Percentiles rank a stretch among this genome's conserved stretches.
phyloP scores from a whole-genome alignment of 2,113 vertebrate species.

The Alces alces region DNA sequence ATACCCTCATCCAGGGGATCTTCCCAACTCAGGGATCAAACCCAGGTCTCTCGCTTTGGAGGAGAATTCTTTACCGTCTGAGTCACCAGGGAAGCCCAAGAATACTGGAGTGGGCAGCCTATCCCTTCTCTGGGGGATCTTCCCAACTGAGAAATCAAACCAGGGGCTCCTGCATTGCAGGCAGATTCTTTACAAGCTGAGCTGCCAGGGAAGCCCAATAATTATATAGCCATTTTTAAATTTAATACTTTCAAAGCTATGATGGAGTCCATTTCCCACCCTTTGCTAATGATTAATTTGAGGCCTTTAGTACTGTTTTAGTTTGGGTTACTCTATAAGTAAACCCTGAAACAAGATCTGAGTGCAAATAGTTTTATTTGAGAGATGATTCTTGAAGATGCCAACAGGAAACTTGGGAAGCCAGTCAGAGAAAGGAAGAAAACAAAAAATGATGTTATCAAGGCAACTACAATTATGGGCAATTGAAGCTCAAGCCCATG shows the following conservation, averaged over 20 bases:
- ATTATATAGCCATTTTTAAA: background rate
- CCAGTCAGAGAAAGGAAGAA: background rate
- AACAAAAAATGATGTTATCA: background rate
- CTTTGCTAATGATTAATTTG: background rate
- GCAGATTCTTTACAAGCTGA: background rate
- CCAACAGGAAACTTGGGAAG: background rate
- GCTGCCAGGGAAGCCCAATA: background rate
- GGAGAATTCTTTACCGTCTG: accelerated
- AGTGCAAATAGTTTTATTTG: background rate
- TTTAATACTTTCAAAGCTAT: background rate
- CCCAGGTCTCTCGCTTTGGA: accelerated
- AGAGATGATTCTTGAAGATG: background rate
- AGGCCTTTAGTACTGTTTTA: background rate
- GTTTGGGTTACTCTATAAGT: background rate
- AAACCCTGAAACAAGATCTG: background rate
- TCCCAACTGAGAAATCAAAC: background rate
- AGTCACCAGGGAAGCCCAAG: background rate
- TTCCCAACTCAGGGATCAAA: background rate
- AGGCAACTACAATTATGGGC: background rate
- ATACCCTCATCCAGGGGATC: background rate
- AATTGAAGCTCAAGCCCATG: background rate
- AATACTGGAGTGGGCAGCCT: background rate
- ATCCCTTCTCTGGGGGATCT: too few species aligned
- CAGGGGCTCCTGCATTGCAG: background rate
- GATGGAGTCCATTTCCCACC: background rate